Evolutionary conservation across 2,888 invertebrate genomes (phyloP).

Genomic region (Trichogramma dendrolimi): DNA sequence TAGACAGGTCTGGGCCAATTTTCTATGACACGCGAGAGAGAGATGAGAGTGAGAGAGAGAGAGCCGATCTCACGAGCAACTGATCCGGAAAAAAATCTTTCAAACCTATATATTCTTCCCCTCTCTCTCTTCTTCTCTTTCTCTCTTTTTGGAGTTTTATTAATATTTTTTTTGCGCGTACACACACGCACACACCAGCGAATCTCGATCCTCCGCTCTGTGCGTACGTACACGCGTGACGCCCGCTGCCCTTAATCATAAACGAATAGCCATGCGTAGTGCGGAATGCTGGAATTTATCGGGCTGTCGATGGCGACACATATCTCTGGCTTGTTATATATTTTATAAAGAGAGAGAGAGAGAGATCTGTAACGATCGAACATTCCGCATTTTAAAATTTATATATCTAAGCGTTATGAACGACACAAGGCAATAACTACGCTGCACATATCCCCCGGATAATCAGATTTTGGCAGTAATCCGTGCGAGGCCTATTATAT

Average conservation of each 20-base stretch:
- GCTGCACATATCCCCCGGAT: too few relatives aligned
- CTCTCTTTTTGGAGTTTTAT: slow-evolving; percentile 19
- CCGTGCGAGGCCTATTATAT: too few relatives aligned
- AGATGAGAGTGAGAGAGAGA: too few relatives aligned
- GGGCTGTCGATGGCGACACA: too few relatives aligned
- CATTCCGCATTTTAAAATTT: too few relatives aligned
- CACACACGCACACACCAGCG: not conserved
- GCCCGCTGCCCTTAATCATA: slow-evolving; percentile 1
- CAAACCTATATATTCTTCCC: not conserved
- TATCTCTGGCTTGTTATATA: too few relatives aligned
- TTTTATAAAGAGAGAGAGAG: too few relatives aligned
- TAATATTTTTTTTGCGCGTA: not conserved
- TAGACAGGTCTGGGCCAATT: slow-evolving; percentile 16
- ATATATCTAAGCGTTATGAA: too few relatives aligned
- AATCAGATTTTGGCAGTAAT: too few relatives aligned
- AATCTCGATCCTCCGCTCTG: slow-evolving; percentile 6
- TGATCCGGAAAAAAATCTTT: slow-evolving; percentile 26
- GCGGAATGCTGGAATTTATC: not conserved
- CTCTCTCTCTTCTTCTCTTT: not conserved
- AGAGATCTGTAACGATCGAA: too few relatives aligned
- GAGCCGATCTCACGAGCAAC: slow-evolving; percentile 23
- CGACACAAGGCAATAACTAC: too few relatives aligned
- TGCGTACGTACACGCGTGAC: too few relatives aligned
- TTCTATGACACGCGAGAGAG: slow-evolving; percentile 15
- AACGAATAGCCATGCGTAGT: not conserved